Evolutionary conservation across 1,140 invertebrate genomes (phyloP).

Genomic region (Wiebesia pumilae): DNA sequence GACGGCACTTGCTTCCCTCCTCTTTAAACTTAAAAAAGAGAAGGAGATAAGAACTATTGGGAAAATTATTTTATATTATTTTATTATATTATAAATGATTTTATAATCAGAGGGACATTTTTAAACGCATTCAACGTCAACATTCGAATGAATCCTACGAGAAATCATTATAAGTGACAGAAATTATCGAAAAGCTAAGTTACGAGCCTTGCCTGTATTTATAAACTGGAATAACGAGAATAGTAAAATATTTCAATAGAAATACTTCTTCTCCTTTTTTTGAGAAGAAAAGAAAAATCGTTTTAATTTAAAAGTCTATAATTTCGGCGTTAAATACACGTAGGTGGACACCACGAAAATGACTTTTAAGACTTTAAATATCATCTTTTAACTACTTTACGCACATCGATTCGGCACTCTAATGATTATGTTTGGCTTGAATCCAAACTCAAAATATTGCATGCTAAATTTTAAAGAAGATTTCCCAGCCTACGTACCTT

Average conservation of each 20-base stretch:
- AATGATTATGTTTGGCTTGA: constrained; percentile 22
- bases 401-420: constrained; percentile 7
- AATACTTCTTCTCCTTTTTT: constrained; percentile 40
- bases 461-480: constrained; percentile 24
- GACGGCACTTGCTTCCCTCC: constrained; percentile 39
- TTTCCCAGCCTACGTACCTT: not conserved
- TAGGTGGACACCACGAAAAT: constrained; percentile 27
- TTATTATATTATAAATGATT: constrained; percentile 7
- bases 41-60: not conserved
- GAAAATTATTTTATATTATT: constrained; percentile 49
- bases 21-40: constrained; percentile 24
- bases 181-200: constrained; percentile 41
- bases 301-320: constrained; percentile 47
- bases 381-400: constrained; percentile 34
- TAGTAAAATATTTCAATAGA: constrained; percentile 34
- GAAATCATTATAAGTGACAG: constrained; percentile 34
- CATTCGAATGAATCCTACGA: constrained; percentile 28
- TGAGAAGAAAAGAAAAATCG: not conserved
- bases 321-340: constrained; percentile 40
- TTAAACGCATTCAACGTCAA: constrained; percentile 3
- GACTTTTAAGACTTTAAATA: constrained; percentile 7
- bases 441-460: constrained; percentile 30
- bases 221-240: constrained; percentile 40
- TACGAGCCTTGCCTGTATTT: constrained; percentile 32
- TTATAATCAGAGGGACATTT: constrained; percentile 14